Evolutionary conservation across 2,113 vertebrate genomes (phyloP).

Genomic region (Ia io): DNA sequence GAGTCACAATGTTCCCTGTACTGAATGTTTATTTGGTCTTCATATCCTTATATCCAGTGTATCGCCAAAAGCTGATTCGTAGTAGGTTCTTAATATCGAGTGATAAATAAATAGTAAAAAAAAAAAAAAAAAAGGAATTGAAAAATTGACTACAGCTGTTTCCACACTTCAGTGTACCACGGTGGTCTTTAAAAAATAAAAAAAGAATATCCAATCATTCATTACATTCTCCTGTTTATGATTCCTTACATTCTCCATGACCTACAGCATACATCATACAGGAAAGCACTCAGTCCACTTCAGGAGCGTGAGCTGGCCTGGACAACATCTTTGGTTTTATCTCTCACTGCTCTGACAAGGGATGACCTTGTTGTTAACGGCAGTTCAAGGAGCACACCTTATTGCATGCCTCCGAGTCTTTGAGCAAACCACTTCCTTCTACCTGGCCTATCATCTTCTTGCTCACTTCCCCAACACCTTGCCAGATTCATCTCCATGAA

Average conservation of each 20-base stretch:
- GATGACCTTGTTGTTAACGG: slow-evolving; percentile 33
- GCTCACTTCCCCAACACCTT: neutral
- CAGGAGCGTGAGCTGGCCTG: neutral
- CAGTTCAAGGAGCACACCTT: slow-evolving; percentile 46
- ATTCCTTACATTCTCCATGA: neutral
- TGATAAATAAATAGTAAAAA: neutral
- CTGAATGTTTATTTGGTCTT: neutral
- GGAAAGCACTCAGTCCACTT: neutral
- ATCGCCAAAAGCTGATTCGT: neutral
- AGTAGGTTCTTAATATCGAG: slow-evolving; percentile 10
- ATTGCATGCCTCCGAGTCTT: neutral
- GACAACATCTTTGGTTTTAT: slow-evolving; percentile 7
- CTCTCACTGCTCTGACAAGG: slow-evolving; percentile 44
- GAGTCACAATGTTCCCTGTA: neutral
- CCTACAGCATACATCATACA: neutral
- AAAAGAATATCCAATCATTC: neutral
- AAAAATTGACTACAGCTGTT: neutral
- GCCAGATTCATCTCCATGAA: neutral
- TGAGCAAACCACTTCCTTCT: neutral
- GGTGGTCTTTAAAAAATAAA: neutral
- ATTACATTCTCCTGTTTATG: neutral
- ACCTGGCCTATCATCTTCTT: neutral
- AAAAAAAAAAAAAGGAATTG: neutral
- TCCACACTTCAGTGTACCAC: neutral
- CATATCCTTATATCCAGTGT: neutral